phyloP scores from a whole-genome alignment of 2,113 vertebrate species.

The Lynx canadensis region DNA sequence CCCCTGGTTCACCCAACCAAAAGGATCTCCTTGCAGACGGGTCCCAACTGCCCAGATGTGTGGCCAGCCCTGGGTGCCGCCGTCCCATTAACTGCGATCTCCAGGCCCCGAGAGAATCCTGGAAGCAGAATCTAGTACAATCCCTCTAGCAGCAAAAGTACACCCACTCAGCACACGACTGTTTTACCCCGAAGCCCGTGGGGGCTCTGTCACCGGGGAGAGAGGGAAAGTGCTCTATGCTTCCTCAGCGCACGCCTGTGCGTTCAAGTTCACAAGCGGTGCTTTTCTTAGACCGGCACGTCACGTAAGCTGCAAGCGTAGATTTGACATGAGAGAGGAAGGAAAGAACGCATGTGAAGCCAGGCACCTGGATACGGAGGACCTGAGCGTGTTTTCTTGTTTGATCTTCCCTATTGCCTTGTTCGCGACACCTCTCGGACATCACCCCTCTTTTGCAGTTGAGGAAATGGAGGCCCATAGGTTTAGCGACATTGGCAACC shows the following conservation, averaged over 20 bases:
- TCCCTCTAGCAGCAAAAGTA: too few species aligned
- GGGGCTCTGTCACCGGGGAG: background rate
- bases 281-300: slow-evolving; percentile 16
- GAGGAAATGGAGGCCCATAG: background rate
- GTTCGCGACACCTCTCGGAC: background rate
- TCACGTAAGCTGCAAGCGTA: background rate
- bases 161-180: background rate
- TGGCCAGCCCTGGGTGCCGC: background rate
- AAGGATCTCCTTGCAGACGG: background rate
- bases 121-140: background rate
- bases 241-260: slow-evolving; percentile 11
- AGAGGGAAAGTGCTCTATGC: background rate
- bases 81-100: fast-evolving
- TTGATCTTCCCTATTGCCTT: background rate
- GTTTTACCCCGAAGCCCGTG: fast-evolving
- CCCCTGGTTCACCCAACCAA: background rate
- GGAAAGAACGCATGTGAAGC: background rate
- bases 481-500: background rate
- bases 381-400: fast-evolving
- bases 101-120: background rate
- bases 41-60: background rate
- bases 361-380: background rate
- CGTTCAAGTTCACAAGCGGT: slow-evolving; percentile 4
- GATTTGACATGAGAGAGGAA: background rate
- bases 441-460: background rate